A percentile compares a stretch with the other conserved stretches of the same genome.
These are phyloP conservation scores for Lepetodrilus schrolli DNA, from an alignment of 2,888 invertebrate genomes.

Conservation along the genomic window DNA sequence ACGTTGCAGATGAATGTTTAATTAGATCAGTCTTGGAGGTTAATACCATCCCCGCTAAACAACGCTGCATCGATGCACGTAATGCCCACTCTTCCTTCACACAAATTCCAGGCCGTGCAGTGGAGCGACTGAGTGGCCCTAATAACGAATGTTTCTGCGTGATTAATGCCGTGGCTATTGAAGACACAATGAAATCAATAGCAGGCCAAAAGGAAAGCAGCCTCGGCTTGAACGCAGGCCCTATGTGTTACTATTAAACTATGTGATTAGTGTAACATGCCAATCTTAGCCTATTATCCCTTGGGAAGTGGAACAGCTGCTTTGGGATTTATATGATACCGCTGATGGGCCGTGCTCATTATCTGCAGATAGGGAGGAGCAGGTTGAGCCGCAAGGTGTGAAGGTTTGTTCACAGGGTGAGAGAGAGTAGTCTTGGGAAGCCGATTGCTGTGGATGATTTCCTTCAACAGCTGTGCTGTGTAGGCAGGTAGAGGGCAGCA, in stretches of 20 bases:
- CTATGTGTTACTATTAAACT: slow-evolving; percentile 37
- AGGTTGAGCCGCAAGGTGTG: slow-evolving; percentile 17
- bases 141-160: slow-evolving; percentile 8
- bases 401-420: slow-evolving; percentile 17
- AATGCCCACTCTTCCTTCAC: background rate
- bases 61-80: background rate
- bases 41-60: slow-evolving; percentile 9
- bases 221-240: background rate
- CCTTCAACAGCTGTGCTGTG: background rate
- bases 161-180: slow-evolving; percentile 26
- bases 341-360: slow-evolving; percentile 32
- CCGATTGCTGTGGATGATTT: background rate
- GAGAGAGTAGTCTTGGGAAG: slow-evolving; percentile 4
- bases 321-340: slow-evolving; percentile 29
- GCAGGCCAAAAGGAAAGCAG: background rate
- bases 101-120: background rate
- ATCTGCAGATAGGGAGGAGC: slow-evolving; percentile 14
- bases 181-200: slow-evolving; percentile 22
- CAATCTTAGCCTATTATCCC: slow-evolving; percentile 39
- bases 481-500: background rate
- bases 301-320: slow-evolving; percentile 35
- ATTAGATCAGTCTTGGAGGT: background rate
- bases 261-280: slow-evolving; percentile 36
- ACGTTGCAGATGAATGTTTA: slow-evolving; percentile 20
- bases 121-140: background rate